Conservation (phyloP, 2,797 vertebrate species). For the Loriculus beryllinus region DNA sequence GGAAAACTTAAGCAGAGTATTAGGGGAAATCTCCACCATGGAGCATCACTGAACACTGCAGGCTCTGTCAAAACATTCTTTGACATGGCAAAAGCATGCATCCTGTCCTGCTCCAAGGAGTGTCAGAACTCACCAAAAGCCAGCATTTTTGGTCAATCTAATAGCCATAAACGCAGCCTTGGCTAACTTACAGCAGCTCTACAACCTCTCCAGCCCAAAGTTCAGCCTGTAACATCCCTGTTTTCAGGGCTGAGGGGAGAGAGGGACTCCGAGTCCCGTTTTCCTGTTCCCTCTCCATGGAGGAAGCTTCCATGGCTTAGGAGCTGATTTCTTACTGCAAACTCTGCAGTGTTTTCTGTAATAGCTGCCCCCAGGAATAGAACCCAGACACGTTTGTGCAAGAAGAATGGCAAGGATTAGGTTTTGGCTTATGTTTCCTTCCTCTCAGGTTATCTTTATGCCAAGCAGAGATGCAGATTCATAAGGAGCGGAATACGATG, state of each 20-base stretch:
- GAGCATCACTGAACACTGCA: background rate
- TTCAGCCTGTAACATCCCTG: background rate
- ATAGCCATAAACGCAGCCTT: rapidly evolving
- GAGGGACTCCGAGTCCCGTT: rapidly evolving
- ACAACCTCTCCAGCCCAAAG: background rate
- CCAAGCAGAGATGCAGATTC: slow-evolving; percentile 27
- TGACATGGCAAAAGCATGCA: rapidly evolving
- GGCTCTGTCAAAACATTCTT: background rate
- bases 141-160: background rate
- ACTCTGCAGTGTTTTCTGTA: background rate
- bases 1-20: background rate
- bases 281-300: background rate
- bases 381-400: background rate
- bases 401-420: slow-evolving; percentile 25
- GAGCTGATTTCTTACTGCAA: background rate
- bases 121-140: rapidly evolving
- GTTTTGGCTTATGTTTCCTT: slow-evolving; percentile 33
- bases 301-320: background rate
- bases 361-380: background rate
- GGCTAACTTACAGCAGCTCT: background rate
- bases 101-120: background rate
- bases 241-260: background rate
- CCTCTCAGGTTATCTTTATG: slow-evolving; percentile 8
- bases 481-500: background rate
- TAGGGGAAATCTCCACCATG: background rate